These are phyloP conservation scores for Morpho achilles DNA, from an alignment of 2,888 invertebrate species.

Conservation along the genomic window DNA sequence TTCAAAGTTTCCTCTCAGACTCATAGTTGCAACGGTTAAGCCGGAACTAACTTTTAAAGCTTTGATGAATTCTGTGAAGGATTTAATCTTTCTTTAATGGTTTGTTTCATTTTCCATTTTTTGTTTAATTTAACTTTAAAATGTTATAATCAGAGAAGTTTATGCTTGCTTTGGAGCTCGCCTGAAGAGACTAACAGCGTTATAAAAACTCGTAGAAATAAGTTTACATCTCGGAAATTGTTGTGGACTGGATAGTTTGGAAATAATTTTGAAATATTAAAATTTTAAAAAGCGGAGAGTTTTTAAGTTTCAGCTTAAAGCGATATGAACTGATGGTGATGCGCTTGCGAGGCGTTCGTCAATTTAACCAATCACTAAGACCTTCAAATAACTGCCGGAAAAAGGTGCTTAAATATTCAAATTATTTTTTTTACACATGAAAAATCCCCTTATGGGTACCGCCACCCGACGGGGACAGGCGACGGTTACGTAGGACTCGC, in stretches of 20 bases:
- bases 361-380: too few relatives aligned
- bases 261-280: slow-evolving; percentile 9
- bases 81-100: slow-evolving; percentile 39
- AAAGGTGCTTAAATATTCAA: too few relatives aligned
- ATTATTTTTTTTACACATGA: too few relatives aligned
- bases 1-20: slow-evolving; percentile 34
- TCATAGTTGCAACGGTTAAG: slow-evolving; percentile 48
- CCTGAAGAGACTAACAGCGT: slow-evolving; percentile 25
- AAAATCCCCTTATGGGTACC: too few relatives aligned
- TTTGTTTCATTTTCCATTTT: slow-evolving; percentile 32
- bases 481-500: too few relatives aligned
- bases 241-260: slow-evolving; percentile 11
- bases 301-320: neutral
- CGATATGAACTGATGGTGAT: too few relatives aligned
- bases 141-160: slow-evolving; percentile 29
- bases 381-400: too few relatives aligned
- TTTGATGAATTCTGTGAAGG: slow-evolving; percentile 44
- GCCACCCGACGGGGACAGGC: too few relatives aligned
- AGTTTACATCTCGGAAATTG: slow-evolving; percentile 13
- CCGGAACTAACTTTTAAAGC: slow-evolving; percentile 45
- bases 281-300: neutral
- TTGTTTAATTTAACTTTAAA: slow-evolving; percentile 28
- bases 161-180: slow-evolving; percentile 17
- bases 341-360: too few relatives aligned
- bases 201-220: slow-evolving; percentile 12